Percentiles rank a stretch among this genome's conserved stretches.
phyloP scores from a whole-genome alignment of 2,797 vertebrate genomes.

The Hipposideros larvatus region DNA sequence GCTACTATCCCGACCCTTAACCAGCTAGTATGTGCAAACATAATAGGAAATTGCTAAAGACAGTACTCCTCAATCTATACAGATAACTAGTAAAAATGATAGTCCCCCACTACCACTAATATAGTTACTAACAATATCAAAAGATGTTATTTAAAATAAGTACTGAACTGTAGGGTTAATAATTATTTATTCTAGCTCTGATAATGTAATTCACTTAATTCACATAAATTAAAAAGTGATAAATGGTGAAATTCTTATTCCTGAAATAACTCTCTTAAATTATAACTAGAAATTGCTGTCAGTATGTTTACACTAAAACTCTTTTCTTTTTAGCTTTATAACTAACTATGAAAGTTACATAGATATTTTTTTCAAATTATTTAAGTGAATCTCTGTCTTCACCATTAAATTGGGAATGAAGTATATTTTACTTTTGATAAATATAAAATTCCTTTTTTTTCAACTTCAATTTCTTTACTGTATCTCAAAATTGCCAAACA shows the following conservation, averaged over 20 bases:
- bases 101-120: not conserved
- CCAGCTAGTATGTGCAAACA: not conserved
- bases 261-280: conserved; percentile 29
- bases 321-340: not conserved
- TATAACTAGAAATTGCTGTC: not conserved
- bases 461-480: not conserved
- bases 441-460: conserved; percentile 10
- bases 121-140: not conserved
- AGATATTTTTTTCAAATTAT: not conserved
- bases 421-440: not conserved
- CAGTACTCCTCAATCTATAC: not conserved
- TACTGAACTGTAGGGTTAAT: not conserved
- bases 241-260: not conserved
- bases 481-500: not conserved
- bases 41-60: not conserved
- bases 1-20: not conserved
- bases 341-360: not conserved
- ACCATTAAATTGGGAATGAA: not conserved
- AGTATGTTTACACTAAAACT: not conserved
- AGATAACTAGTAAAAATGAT: not conserved
- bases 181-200: not conserved
- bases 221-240: conserved; percentile 24
- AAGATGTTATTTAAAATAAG: conserved; percentile 18
- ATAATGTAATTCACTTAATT: not conserved
- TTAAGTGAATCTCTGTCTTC: conserved; percentile 21